phyloP scores from a whole-genome alignment of 2,888 invertebrate species.

The Dicyrtoma fusca region DNA sequence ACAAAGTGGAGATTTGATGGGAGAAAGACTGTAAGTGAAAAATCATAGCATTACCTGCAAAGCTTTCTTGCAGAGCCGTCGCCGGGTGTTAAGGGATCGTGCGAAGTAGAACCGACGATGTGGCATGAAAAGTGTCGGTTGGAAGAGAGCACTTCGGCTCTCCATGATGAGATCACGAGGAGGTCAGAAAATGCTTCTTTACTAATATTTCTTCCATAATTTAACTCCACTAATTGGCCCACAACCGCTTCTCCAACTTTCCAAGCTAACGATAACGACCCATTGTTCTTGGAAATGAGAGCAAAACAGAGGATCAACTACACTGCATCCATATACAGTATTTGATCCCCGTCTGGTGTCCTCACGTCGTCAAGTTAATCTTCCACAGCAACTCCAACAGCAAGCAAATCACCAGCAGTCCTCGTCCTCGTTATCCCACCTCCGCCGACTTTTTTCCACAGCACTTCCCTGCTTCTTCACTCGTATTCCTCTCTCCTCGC shows the following conservation, averaged over 20 bases:
- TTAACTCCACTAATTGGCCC: conserved; percentile 13
- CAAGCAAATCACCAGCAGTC: neutral
- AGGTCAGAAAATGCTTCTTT: neutral
- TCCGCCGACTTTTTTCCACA: neutral
- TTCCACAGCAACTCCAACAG: neutral
- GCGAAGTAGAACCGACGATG: conserved; percentile 55
- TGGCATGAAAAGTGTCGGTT: conserved; percentile 55
- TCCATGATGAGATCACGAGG: conserved; percentile 36
- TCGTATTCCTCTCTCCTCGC: neutral
- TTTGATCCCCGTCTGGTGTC: conserved; percentile 16
- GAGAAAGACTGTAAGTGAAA: neutral
- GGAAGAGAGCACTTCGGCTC: conserved; percentile 46
- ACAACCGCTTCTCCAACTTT: conserved; percentile 14
- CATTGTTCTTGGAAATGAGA: conserved; percentile 21
- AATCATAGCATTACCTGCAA: conserved; percentile 55
- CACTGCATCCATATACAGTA: neutral
- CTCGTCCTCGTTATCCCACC: conserved; percentile 2
- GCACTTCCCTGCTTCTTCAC: conserved; percentile 15
- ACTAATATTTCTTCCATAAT: conserved; percentile 30
- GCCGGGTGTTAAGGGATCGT: conserved; percentile 52
- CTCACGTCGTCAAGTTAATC: conserved; percentile 13
- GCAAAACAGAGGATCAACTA: conserved; percentile 6
- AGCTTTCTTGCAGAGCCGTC: conserved; percentile 57
- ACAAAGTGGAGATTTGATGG: neutral
- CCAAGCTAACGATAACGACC: conserved; percentile 13